Evolutionary conservation across 2,113 vertebrate species (phyloP), one percentile per base, ranked within the genome.

Genomic region (Aix galericulata): DNA sequence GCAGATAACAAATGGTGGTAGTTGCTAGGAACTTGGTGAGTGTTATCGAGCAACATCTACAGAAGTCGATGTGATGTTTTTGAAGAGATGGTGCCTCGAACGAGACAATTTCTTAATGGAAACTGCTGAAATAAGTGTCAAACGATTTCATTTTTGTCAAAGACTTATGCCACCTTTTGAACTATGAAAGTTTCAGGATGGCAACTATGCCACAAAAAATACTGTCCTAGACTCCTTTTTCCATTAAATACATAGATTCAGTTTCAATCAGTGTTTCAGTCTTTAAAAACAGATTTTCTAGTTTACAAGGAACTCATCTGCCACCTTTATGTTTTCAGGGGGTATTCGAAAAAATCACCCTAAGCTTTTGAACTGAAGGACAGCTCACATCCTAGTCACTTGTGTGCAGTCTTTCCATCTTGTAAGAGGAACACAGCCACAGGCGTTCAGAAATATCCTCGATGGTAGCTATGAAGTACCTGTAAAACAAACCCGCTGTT

Each of bases 81-180:
- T 73, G 68, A 94, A 66, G 62, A 90, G n/a, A 42, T 8, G 1
- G 21, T 77, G 46, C 55, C 59, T 75, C 79, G 21, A 90, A 66
- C 31, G 48, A 85, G 50, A 31, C 77, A 40, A 23, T 80, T 52
- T 82, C 66, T 93, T 40, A 82, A 60, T 92, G 92, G 96, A 96
- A 97, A 96, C 83, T 96, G 83, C 94, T 96, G 93, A 96, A 97
- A 93, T 87, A 95, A 79, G 92, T 87, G 88, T 93, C 64, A 94
- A 92, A 84, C 4, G 0, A 89, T 89, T 92, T 95, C 52, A 63
- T 91, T 93, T 93, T 92, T 93, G 73, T 84, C 50, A 52, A 92
- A 90, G 42, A 25, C 8, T 91, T 72, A 34, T 73, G 86, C 73
- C 42, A 64, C 86, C 88, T 96, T 93, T 75, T 95, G 92, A 96